These are phyloP conservation scores for Cyphomyrus plagiostoma DNA, from an alignment of 2,113 vertebrate species.

Conservation along the genomic window DNA sequence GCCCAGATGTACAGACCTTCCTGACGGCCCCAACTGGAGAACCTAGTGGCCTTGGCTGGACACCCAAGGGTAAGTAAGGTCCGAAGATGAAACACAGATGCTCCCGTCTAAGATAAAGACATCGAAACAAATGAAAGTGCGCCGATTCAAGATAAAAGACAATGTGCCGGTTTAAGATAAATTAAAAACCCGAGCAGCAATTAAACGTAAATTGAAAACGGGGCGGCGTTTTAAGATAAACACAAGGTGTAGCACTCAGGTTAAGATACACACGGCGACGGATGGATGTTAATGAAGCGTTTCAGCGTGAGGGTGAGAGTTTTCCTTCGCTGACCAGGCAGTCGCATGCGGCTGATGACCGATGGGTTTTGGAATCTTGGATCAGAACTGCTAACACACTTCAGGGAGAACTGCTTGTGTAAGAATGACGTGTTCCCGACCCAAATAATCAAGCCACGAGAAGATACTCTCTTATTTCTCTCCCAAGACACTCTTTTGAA, in stretches of 20 bases:
- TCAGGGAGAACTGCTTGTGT: not conserved
- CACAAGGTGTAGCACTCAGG: not conserved
- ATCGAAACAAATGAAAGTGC: not conserved
- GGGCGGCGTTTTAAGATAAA: not conserved
- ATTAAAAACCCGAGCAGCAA: not conserved
- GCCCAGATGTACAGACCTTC: not conserved
- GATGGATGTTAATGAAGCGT: not conserved
- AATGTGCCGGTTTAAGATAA: not conserved
- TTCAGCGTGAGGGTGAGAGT: not conserved
- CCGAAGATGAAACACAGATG: not conserved
- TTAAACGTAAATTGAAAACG: not conserved
- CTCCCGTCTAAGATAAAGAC: not conserved
- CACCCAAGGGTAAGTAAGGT: not conserved
- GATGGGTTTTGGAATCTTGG: not conserved
- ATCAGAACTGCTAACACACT: not conserved
- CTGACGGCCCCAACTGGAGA: not conserved
- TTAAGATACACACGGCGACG: not conserved
- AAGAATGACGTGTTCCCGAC: not conserved
- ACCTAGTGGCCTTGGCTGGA: not conserved
- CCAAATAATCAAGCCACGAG: not conserved
- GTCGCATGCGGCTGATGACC: not conserved
- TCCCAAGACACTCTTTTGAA: not conserved
- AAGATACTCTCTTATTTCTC: not conserved
- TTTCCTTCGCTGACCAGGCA: not conserved
- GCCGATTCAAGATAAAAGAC: not conserved